Base-by-base conservation (phyloP, 1,140 invertebrate genomes). In the Drosophila leontia region DNA sequence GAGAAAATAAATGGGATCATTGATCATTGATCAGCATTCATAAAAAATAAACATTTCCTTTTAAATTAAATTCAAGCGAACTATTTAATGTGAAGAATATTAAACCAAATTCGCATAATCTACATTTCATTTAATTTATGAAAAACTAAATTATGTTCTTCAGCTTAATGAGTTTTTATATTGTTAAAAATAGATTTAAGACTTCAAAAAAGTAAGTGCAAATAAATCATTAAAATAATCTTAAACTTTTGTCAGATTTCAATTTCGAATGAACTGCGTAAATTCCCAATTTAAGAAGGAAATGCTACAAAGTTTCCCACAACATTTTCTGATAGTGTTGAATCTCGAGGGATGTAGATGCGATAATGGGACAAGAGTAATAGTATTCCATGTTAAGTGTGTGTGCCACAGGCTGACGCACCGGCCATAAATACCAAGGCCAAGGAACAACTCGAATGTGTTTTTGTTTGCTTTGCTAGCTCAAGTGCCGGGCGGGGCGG, bases 371-470 rank as follows among this genome's bases (percentile, higher is more conserved):
- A 56, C 39, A 45, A 76, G 37, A 59, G 58, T 75, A 70, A 56
- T 68, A 65, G 65, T 51, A 64, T 50, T 51, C 68, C 67, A 67
- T 70, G 71, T 75, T 64, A 82, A 86, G 82, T 68, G 64, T 72
- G 78, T 67, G 69, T 69, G 51, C 77, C 72, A 70, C 81, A 78
- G 64, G 69, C 82, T 86, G 69, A 82, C 82, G 69, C 78, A 78
- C 45, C 67, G 67, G 76, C 58, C 80, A 88, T 85, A 85, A 86
- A 86, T 86, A 85, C 61, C 74, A 88, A 88, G 80, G 84, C 77
- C 81, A 88, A 71, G 84, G 80, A 84, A 80, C 76, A 88, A 80
- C 80, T 80, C 59, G 68, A 80, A 84, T 57, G 77, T 88, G 85
- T 78, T 84, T 87, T 70, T 82, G 80, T 78, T 87, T 83, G 80